A percentile compares a stretch with the other conserved stretches of the same genome.
Evolutionary conservation across 2,888 invertebrate species (phyloP).

Genomic region (Invenusta paracnida): DNA sequence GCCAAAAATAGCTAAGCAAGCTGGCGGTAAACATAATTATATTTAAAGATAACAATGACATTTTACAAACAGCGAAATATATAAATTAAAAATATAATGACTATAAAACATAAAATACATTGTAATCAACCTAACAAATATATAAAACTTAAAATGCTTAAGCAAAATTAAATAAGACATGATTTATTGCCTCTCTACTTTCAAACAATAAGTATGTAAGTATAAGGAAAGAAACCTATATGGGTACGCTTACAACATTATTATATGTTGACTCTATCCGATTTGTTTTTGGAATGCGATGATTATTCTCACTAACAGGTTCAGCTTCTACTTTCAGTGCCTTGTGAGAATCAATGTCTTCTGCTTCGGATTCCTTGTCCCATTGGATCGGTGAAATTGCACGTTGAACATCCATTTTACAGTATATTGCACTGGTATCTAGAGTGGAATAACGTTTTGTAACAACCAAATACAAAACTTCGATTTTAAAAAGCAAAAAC

Average conservation of each 20-base stretch:
- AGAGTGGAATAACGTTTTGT: background rate
- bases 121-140: too few species aligned
- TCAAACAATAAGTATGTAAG: too few species aligned
- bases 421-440: background rate
- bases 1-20: too few species aligned
- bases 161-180: too few species aligned
- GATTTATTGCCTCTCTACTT: too few species aligned
- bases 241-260: background rate
- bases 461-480: background rate
- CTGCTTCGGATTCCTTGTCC: slow-evolving; percentile 40
- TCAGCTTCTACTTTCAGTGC: background rate
- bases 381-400: slow-evolving; percentile 44
- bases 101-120: too few species aligned
- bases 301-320: background rate
- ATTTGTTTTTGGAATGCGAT: background rate
- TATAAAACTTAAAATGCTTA: too few species aligned
- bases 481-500: background rate
- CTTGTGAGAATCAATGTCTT: background rate
- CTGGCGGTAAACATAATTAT: too few species aligned
- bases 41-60: too few species aligned
- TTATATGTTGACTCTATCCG: background rate
- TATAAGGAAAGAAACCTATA: too few species aligned
- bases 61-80: too few species aligned
- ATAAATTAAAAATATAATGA: too few species aligned
- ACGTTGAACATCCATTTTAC: slow-evolving; percentile 7